These are phyloP conservation scores for Channa striata DNA, from an alignment of 2,797 vertebrate species.

Conservation along the genomic window DNA sequence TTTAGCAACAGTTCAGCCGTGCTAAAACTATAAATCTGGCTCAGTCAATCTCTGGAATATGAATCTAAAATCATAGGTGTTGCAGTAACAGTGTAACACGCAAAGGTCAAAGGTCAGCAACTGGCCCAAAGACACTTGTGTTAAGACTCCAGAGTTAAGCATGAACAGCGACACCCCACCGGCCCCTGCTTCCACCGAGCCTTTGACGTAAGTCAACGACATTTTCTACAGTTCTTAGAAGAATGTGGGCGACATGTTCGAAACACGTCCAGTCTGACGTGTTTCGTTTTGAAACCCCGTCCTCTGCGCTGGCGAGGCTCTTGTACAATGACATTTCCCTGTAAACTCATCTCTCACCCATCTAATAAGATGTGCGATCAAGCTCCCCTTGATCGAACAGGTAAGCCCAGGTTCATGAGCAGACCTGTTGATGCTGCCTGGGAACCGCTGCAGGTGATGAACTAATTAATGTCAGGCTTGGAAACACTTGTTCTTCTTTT, in stretches of 20 bases:
- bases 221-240: too few species aligned
- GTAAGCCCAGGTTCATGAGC: constrained; percentile 54
- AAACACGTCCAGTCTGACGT: too few species aligned
- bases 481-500: constrained; percentile 14
- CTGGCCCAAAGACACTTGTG: neutral
- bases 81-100: neutral
- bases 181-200: neutral
- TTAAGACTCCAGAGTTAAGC: too few species aligned
- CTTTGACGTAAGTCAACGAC: too few species aligned
- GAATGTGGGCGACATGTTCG: neutral
- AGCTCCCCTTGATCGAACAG: constrained; percentile 42
- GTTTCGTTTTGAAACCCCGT: too few species aligned
- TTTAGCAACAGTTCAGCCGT: neutral
- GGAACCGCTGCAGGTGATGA: constrained; percentile 63
- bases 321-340: too few species aligned
- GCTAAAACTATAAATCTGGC: neutral
- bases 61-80: neutral
- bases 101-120: constrained; percentile 22
- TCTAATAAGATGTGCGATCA: neutral
- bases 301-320: too few species aligned
- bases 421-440: constrained; percentile 56
- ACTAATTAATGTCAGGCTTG: constrained; percentile 29
- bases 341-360: too few species aligned
- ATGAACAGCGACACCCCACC: neutral
- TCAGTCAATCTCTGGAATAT: neutral